Evolutionary conservation across 2,113 vertebrate species (phyloP).

Genomic region (Bujurquina vittata): DNA sequence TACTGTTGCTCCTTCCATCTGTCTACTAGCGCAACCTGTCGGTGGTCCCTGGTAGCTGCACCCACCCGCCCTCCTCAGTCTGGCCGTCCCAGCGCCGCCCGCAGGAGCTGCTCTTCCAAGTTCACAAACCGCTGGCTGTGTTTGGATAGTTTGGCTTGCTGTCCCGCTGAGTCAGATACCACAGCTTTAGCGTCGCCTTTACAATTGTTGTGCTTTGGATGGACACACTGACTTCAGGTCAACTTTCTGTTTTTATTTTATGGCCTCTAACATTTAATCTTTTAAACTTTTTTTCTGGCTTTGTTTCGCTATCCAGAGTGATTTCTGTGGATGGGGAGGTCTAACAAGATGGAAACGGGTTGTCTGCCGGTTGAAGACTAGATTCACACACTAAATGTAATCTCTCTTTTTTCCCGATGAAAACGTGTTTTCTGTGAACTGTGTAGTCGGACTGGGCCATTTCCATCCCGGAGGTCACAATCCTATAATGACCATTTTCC

Average conservation of each 20-base stretch:
- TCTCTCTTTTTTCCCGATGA: not conserved
- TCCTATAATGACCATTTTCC: slow-evolving; percentile 65
- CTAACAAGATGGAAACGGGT: slow-evolving; percentile 66
- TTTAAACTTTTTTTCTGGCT: not conserved
- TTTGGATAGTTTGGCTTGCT: slow-evolving; percentile 2
- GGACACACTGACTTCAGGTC: not conserved
- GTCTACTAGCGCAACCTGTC: slow-evolving; percentile 8
- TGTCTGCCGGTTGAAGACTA: slow-evolving; percentile 52
- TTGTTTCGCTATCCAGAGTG: not conserved
- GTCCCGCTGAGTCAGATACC: slow-evolving; percentile 4
- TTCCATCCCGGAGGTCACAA: slow-evolving; percentile 31
- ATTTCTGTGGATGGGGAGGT: slow-evolving; percentile 37
- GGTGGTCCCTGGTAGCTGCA: not conserved
- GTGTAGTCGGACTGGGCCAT: slow-evolving; percentile 36
- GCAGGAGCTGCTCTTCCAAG: slow-evolving; percentile 46
- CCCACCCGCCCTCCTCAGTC: not conserved
- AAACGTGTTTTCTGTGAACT: not conserved
- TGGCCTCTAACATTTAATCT: not conserved
- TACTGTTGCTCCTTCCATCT: too few species aligned
- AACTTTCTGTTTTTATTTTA: not conserved
- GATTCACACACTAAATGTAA: slow-evolving; percentile 40
- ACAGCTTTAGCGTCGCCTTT: not conserved
- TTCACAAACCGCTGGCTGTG: slow-evolving; percentile 51
- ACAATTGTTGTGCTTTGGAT: not conserved
- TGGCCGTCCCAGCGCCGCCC: slow-evolving; percentile 44